Evolutionary conservation across 1,140 invertebrate species (phyloP).

Genomic region (Drosophila albomicans): DNA sequence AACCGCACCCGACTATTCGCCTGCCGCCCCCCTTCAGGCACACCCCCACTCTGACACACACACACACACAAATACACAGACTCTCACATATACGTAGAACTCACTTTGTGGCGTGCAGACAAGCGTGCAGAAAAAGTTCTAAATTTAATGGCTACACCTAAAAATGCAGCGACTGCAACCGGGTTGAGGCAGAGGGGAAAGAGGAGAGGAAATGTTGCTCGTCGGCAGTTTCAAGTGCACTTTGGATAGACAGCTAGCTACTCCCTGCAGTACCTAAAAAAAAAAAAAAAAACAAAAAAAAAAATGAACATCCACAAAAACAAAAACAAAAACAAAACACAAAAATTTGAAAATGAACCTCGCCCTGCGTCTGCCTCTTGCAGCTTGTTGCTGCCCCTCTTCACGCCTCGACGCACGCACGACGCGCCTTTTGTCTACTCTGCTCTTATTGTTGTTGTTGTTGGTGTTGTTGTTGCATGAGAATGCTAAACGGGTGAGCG

Average conservation of each 20-base stretch:
- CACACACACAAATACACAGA: too few species aligned
- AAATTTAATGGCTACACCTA: slow-evolving; percentile 82
- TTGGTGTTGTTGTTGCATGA: slow-evolving; percentile 17
- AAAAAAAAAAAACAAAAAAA: slow-evolving; percentile 4
- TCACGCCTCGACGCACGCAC: slow-evolving; percentile 69
- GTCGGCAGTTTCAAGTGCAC: slow-evolving; percentile 73
- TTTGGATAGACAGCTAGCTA: slow-evolving; percentile 48
- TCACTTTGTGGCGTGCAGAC: slow-evolving; percentile 64
- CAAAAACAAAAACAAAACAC: slow-evolving; percentile 12
- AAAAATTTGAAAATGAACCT: slow-evolving; percentile 36
- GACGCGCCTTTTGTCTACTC: slow-evolving; percentile 72
- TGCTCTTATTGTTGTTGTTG: slow-evolving; percentile 32
- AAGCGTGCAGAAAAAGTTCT: slow-evolving; percentile 81
- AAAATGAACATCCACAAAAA: not conserved
- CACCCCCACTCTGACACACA: not conserved
- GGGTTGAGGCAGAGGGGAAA: not conserved
- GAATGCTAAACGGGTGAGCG: slow-evolving; percentile 2
- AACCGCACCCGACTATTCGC: slow-evolving; percentile 66
- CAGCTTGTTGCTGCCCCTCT: slow-evolving; percentile 34
- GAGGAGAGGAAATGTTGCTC: slow-evolving; percentile 22
- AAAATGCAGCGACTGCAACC: slow-evolving; percentile 78
- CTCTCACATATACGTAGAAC: not conserved
- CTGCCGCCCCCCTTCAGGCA: slow-evolving; percentile 8
- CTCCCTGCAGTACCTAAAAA: slow-evolving; percentile 41
- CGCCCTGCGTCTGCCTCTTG: slow-evolving; percentile 19